Conservation (phyloP, 1,140 invertebrate genomes). For the Drosophila ironensis region DNA sequence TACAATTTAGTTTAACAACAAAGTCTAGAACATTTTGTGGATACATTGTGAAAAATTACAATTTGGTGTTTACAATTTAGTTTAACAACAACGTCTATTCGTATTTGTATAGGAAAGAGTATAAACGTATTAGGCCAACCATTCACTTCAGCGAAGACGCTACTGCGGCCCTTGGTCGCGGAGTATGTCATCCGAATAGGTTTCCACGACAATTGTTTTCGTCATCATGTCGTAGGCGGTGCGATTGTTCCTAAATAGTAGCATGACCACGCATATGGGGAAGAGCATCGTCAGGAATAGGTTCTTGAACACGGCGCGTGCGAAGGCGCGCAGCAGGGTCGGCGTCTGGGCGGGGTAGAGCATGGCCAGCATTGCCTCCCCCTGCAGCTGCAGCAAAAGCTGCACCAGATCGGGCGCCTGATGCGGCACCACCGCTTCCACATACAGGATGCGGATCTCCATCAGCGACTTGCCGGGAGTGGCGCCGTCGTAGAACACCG, state of each 20-base stretch:
- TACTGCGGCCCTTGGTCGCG: constrained; percentile 33
- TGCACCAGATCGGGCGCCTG: constrained; percentile 53
- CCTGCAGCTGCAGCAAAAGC: constrained; percentile 64
- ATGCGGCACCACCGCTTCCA: constrained; percentile 85
- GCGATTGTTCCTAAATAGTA: constrained; percentile 91
- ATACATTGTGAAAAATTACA: constrained; percentile 36
- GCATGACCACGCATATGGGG: constrained; percentile 89
- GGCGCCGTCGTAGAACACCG: constrained; percentile 88
- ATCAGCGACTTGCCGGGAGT: constrained; percentile 94
- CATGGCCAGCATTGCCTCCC: constrained; percentile 84
- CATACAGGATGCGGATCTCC: constrained; percentile 90
- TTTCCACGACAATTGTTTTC: constrained; percentile 92
- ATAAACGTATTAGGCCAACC: constrained; percentile 27
- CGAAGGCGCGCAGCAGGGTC: constrained; percentile 85
- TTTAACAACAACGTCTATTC: constrained; percentile 51
- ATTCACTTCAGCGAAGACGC: constrained; percentile 17
- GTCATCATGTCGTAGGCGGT: constrained; percentile 92
- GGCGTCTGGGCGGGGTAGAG: constrained; percentile 86
- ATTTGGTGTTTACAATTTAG: constrained; percentile 35
- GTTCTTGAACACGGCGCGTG: constrained; percentile 91
- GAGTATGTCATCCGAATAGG: constrained; percentile 81
- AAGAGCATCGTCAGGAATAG: constrained; percentile 91
- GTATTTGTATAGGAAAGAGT: constrained; percentile 18
- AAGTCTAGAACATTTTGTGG: constrained; percentile 43
- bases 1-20: too few relatives aligned